A percentile compares a stretch with the other conserved stretches of the same genome.
These are phyloP conservation scores for Zygaena filipendulae DNA, from an alignment of 2,888 invertebrate species.

Conservation along the genomic window DNA sequence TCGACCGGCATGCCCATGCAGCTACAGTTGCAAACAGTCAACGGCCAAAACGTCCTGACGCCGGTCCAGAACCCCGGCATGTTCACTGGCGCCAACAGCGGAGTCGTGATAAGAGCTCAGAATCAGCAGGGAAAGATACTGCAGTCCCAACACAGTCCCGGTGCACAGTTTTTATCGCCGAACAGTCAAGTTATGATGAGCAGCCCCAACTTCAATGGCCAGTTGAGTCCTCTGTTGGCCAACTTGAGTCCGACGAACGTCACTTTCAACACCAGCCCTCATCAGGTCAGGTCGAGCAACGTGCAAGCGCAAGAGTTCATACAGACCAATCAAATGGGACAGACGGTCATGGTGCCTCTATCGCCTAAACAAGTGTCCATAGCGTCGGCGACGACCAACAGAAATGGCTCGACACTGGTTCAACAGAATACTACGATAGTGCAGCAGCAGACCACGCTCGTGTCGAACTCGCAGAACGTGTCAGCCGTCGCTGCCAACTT, in stretches of 20 bases:
- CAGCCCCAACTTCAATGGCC: slow-evolving; percentile 77
- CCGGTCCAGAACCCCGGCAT: slow-evolving; percentile 75
- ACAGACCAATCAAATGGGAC: slow-evolving; percentile 76
- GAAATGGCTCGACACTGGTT: slow-evolving; percentile 78
- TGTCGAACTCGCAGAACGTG: slow-evolving; percentile 72
- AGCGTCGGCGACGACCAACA: slow-evolving; percentile 61
- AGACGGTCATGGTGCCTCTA: slow-evolving; percentile 77
- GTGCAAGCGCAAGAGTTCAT: slow-evolving; percentile 77
- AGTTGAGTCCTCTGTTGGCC: slow-evolving; percentile 81
- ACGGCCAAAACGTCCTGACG: slow-evolving; percentile 80
- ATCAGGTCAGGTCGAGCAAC: slow-evolving; percentile 57
- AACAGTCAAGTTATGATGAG: slow-evolving; percentile 82
- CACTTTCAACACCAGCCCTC: slow-evolving; percentile 68
- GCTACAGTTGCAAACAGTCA: slow-evolving; percentile 82
- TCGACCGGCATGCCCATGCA: slow-evolving; percentile 76
- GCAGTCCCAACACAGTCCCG: slow-evolving; percentile 74
- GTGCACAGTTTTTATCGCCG: slow-evolving; percentile 79
- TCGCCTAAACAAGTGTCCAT: slow-evolving; percentile 70
- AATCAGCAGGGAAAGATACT: slow-evolving; percentile 78
- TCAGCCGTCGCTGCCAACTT: slow-evolving; percentile 30
- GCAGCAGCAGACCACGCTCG: slow-evolving; percentile 83
- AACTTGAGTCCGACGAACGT: slow-evolving; percentile 78
- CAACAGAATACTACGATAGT: slow-evolving; percentile 89
- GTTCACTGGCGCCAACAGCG: slow-evolving; percentile 73
- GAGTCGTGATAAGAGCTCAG: slow-evolving; percentile 83